These are phyloP conservation scores for Drosophila carrolli DNA, from an alignment of 1,140 invertebrate species.

Conservation along the genomic window DNA sequence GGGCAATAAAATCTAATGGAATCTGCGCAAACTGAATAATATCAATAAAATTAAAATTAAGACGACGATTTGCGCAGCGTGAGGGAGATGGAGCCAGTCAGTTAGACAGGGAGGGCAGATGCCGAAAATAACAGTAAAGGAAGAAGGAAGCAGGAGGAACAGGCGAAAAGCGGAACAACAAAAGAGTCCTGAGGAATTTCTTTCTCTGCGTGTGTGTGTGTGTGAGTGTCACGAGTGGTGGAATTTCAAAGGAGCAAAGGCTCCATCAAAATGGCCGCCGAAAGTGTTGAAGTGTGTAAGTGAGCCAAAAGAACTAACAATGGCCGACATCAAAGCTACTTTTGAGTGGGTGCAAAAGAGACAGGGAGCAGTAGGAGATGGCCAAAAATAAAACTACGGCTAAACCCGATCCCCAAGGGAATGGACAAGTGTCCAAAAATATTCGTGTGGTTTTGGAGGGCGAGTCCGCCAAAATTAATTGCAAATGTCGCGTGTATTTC, in stretches of 20 bases:
- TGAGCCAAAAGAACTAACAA: constrained; percentile 40
- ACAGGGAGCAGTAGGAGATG: background rate
- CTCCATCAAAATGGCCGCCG: constrained; percentile 74
- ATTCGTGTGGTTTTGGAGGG: constrained; percentile 3
- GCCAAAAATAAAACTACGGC: constrained; percentile 36
- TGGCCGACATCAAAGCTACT: constrained; percentile 31
- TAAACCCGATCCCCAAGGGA: constrained; percentile 12
- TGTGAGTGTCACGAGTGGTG: constrained; percentile 61
- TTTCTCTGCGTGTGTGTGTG: constrained; percentile 7
- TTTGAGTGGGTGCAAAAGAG: background rate
- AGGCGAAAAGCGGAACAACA: constrained; percentile 43
- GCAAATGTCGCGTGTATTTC: constrained; percentile 27
- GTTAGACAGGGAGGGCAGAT: constrained; percentile 5
- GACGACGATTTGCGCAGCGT: constrained; percentile 34
- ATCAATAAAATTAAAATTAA: constrained; percentile 77
- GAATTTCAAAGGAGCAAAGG: constrained; percentile 68
- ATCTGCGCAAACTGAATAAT: constrained; percentile 72
- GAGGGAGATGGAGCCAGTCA: constrained; percentile 2
- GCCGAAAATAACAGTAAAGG: background rate
- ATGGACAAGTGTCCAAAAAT: constrained; percentile 58
- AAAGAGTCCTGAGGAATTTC: constrained; percentile 65
- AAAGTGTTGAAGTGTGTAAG: constrained; percentile 75
- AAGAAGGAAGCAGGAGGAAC: constrained; percentile 26
- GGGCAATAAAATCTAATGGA: constrained; percentile 65
- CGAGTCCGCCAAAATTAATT: constrained; percentile 67